Conservation (phyloP, 2,797 vertebrate genomes). For the Crypturellus tataupa region DNA sequence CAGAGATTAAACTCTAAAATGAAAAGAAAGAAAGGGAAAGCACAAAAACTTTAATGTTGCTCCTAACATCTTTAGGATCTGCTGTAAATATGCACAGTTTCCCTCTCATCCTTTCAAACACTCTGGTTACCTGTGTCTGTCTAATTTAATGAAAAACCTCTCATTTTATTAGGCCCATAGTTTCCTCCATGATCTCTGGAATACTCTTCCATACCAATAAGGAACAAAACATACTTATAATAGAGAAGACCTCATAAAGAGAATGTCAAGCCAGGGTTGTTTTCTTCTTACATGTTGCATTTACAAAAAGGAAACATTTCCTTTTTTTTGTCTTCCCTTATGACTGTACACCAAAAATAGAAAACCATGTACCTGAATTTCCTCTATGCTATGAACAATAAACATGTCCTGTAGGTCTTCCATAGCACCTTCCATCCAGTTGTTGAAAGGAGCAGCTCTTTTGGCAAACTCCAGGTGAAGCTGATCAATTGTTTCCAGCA, state of each 20-base stretch:
- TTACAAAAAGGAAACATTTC: neutral
- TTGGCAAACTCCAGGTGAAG: constrained; percentile 96
- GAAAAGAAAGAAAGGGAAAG: constrained; percentile 3
- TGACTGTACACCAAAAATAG: neutral
- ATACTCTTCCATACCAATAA: neutral
- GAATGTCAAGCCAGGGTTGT: neutral
- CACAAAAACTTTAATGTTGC: neutral
- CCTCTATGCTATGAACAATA: constrained; percentile 94
- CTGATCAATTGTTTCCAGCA: constrained; percentile 96
- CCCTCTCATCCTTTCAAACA: neutral
- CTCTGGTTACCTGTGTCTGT: neutral
- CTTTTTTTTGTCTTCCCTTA: neutral
- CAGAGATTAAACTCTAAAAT: constrained; percentile 91
- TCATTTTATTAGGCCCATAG: neutral
- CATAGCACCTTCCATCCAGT: constrained; percentile 99
- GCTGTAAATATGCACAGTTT: neutral
- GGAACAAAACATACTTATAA: neutral
- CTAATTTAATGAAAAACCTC: neutral
- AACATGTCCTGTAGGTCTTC: constrained; percentile 99
- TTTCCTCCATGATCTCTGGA: neutral
- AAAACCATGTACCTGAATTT: constrained; percentile 88
- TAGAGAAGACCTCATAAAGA: neutral
- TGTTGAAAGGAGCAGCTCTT: constrained; percentile 96
- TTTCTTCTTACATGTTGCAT: neutral
- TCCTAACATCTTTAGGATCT: neutral